Evolutionary conservation across 1,140 invertebrate genomes (phyloP).

Genomic region (Eufriesea mexicana): DNA sequence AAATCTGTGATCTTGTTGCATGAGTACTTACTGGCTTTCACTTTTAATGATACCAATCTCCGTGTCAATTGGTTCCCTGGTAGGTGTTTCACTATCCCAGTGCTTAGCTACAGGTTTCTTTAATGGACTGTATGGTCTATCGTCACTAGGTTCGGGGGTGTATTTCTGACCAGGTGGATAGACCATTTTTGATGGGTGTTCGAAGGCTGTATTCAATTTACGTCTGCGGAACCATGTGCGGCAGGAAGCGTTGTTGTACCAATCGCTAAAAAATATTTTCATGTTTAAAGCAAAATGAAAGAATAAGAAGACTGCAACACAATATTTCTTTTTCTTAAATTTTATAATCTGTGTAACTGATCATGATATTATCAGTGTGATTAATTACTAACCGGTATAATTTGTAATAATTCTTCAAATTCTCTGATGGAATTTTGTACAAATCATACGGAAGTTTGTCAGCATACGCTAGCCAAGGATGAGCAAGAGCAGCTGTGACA

Average conservation of each 20-base stretch:
- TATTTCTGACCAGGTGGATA: slow-evolving; percentile 93
- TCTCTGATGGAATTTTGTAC: slow-evolving; percentile 89
- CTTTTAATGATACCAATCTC: slow-evolving; percentile 91
- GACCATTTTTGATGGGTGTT: slow-evolving; percentile 96
- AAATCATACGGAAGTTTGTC: slow-evolving; percentile 86
- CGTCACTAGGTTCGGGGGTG: slow-evolving; percentile 88
- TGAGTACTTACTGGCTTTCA: slow-evolving; percentile 91
- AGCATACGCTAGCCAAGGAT: slow-evolving; percentile 92
- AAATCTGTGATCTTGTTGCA: neutral
- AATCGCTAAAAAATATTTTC: slow-evolving; percentile 85
- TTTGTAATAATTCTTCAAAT: slow-evolving; percentile 89
- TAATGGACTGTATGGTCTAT: slow-evolving; percentile 81
- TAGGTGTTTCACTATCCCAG: slow-evolving; percentile 87
- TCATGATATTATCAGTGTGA: neutral
- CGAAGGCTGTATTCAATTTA: slow-evolving; percentile 91
- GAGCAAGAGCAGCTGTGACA: slow-evolving; percentile 89
- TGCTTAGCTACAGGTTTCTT: slow-evolving; percentile 82
- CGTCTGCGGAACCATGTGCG: slow-evolving; percentile 92
- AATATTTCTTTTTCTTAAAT: neutral
- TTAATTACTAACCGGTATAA: slow-evolving; percentile 84
- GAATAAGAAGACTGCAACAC: neutral
- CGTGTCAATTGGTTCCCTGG: slow-evolving; percentile 91
- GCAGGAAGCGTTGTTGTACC: slow-evolving; percentile 94
- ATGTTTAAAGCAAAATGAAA: neutral
- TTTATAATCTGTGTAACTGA: neutral